Evolutionary conservation across 2,888 invertebrate genomes (phyloP), one percentile per base, ranked within the genome.

Genomic region (Syrista parreyssii): DNA sequence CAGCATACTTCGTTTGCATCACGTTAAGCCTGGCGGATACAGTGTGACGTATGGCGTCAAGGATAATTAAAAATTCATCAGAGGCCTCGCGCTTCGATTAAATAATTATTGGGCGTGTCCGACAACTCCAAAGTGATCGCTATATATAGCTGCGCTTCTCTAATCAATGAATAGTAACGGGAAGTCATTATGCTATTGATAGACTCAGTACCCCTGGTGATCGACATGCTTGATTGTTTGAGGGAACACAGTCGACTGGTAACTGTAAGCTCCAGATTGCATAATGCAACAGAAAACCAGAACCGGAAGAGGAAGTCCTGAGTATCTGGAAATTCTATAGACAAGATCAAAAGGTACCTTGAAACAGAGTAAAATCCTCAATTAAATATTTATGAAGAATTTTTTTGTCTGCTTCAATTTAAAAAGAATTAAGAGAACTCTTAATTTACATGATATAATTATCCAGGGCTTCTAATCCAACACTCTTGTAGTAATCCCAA

Each of bases 151-250:
- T 73, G 73, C 74, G 73, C 79, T 77, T 74, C 76, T 72, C 75
- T 68, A 55, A 73, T 71, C 68, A 80, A 71, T 75, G 74, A 78
- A 79, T 69, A 78, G 55, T 74, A 82, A 75, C 75, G 12, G 76
- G 33, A 74, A 15, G 72, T 72, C 73, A 75, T 78, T 78, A 82
- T 84, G 84, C 83, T 79, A 33, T 68, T 68, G 78, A 31, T 35
- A 55, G 36, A 75, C 31, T 73, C 23, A 31, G 34, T 75, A 55
- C 9, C 30, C 34, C 23, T 33, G 12, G 35, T 34, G 36, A 35
- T 75, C 68, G 73, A 68, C 75, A 68, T 78, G 31, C 12, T 9
- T 23, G 71, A 71, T 31, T 32, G 32, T 71, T 71, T 55, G 55
- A 55, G 55, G 55, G 55, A 55, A 23, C 6, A 23, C 55, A 55